These are phyloP conservation scores for Sparus aurata DNA, from an alignment of 2,797 vertebrate genomes.

Conservation along the genomic window DNA sequence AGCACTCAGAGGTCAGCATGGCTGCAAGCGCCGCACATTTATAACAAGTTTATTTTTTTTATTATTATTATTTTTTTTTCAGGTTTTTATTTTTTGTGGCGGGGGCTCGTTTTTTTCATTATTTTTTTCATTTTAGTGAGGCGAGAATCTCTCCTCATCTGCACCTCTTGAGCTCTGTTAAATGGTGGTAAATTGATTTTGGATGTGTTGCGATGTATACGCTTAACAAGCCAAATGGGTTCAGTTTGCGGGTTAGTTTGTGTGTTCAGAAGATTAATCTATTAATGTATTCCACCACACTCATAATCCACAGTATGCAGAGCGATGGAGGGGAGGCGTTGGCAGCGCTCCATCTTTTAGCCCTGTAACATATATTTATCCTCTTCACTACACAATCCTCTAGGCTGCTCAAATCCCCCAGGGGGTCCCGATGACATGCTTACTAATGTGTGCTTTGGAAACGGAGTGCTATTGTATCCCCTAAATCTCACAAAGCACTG, in stretches of 20 bases:
- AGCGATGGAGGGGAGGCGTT: constrained; percentile 54
- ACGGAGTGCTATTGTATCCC: constrained; percentile 80
- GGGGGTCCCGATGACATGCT: constrained; percentile 83
- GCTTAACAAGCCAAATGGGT: constrained; percentile 79
- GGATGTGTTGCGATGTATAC: constrained; percentile 65
- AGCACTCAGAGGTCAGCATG: constrained; percentile 78
- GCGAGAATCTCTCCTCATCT: constrained; percentile 59
- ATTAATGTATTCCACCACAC: constrained; percentile 72
- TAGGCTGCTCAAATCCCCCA: constrained; percentile 72
- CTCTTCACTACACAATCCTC: constrained; percentile 80
- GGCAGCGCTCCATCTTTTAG: constrained; percentile 74
- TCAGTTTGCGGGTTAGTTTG: constrained; percentile 74
- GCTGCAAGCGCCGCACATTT: constrained; percentile 77
- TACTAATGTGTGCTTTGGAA: constrained; percentile 85
- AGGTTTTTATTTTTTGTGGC: constrained; percentile 31
- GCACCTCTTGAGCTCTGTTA: constrained; percentile 71
- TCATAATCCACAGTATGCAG: constrained; percentile 67
- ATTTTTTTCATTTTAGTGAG: constrained; percentile 12
- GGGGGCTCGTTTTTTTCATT: constrained; percentile 31
- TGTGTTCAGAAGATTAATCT: constrained; percentile 72
- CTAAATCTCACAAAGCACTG: constrained; percentile 83
- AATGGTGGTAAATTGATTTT: constrained; percentile 79
- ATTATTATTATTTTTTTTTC: constrained; percentile 2
- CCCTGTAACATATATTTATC: constrained; percentile 83
- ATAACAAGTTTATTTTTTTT: constrained; percentile 70